Conservation (phyloP, 2,113 vertebrate genomes). For the Elephas maximus region DNA sequence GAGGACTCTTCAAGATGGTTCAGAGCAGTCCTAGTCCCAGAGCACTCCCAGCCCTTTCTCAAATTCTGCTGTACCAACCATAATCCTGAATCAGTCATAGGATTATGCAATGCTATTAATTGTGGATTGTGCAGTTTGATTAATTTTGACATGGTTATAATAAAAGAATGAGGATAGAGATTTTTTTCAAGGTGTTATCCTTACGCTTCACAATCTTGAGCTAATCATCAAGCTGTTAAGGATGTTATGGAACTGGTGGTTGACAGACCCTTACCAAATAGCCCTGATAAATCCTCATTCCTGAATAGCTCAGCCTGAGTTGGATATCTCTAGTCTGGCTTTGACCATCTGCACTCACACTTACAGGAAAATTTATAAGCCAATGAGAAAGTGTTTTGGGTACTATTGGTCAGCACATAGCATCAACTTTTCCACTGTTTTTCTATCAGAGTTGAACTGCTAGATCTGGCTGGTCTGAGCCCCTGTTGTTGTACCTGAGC, state of each 20-base stretch:
- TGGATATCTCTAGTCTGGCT: not conserved
- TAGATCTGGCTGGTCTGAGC: not conserved
- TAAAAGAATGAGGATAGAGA: not conserved
- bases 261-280: not conserved
- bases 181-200: not conserved
- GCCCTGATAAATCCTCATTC: not conserved
- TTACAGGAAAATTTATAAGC: not conserved
- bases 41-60: not conserved
- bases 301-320: not conserved
- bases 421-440: not conserved
- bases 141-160: not conserved
- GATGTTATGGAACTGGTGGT: not conserved
- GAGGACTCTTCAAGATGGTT: not conserved
- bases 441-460: not conserved
- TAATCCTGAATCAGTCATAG: not conserved
- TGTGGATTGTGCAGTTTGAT: not conserved
- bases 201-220: not conserved
- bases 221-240: not conserved
- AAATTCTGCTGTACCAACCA: not conserved
- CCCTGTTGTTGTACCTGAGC: not conserved
- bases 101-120: not conserved
- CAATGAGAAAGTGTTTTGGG: not conserved
- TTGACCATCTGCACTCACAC: not conserved
- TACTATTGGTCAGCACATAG: not conserved
- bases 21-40: not conserved